Percentiles rank a stretch among this genome's conserved stretches.
Evolutionary conservation across 2,113 vertebrate genomes (phyloP).

Genomic region (Serinus canaria): DNA sequence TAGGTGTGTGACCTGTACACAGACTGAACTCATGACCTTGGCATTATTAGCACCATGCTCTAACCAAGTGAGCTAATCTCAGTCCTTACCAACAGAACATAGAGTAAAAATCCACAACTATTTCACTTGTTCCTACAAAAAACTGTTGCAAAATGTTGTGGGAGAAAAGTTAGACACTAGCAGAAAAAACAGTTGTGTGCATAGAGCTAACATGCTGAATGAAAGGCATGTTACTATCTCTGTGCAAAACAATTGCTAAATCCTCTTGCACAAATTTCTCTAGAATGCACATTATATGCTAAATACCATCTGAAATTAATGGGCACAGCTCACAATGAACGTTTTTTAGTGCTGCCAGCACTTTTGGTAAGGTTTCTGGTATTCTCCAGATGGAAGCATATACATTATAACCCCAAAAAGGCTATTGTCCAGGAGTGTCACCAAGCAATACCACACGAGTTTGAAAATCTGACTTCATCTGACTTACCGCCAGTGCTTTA

Average conservation of each 20-base stretch:
- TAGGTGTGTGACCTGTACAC: neutral
- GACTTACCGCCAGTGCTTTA: constrained; percentile 94
- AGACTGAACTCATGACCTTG: neutral
- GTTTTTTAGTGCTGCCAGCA: neutral
- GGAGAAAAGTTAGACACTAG: rapidly evolving
- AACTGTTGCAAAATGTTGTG: neutral
- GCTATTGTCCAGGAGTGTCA: neutral
- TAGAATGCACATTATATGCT: neutral
- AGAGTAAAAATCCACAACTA: neutral
- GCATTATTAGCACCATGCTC: neutral
- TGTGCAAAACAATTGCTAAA: neutral
- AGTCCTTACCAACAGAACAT: neutral
- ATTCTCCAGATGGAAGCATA: neutral
- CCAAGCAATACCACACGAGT: neutral
- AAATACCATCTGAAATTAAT: neutral
- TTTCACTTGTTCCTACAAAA: neutral
- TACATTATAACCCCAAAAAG: neutral
- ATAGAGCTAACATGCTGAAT: neutral
- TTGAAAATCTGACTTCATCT: neutral
- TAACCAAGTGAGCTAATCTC: neutral
- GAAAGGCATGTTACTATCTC: neutral
- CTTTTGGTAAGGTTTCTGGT: neutral
- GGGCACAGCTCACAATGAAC: neutral
- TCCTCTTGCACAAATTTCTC: neutral
- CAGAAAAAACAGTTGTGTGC: neutral